These are phyloP conservation scores for Lithophane socia DNA, from an alignment of 2,888 invertebrate genomes.

Conservation along the genomic window DNA sequence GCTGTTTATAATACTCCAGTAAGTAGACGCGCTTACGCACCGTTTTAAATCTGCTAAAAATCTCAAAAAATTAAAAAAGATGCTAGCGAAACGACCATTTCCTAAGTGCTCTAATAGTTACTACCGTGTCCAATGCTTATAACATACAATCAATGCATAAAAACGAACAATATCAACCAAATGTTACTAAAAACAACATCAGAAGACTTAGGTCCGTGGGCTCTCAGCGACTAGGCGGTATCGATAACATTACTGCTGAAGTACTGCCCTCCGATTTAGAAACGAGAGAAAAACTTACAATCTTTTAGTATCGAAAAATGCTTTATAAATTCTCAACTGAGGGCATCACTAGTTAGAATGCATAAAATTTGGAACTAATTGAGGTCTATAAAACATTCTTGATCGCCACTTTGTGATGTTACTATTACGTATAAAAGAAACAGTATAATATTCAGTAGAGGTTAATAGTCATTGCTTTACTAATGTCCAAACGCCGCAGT, in stretches of 20 bases:
- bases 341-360: constrained; percentile 73
- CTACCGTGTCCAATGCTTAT: constrained; percentile 86
- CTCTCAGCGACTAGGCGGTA: constrained; percentile 90
- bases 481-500: constrained; percentile 84
- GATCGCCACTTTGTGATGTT: constrained; percentile 81
- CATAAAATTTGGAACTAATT: constrained; percentile 73
- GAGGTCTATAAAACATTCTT: constrained; percentile 84
- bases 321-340: constrained; percentile 84
- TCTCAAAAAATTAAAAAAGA: constrained; percentile 84
- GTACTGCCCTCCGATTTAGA: constrained; percentile 69
- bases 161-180: constrained; percentile 89
- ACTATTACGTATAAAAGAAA: constrained; percentile 74
- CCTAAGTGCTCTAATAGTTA: constrained; percentile 88
- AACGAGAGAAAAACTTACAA: constrained; percentile 69
- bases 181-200: constrained; percentile 85
- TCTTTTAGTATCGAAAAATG: constrained; percentile 76
- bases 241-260: constrained; percentile 71
- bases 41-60: constrained; percentile 79
- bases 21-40: constrained; percentile 78
- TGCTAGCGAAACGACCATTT: constrained; percentile 88
- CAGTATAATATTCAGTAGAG: constrained; percentile 73
- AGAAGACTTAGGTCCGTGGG: constrained; percentile 85
- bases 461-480: constrained; percentile 73
- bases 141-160: constrained; percentile 85
- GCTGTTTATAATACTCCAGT: constrained; percentile 87